A percentile compares a stretch with the other conserved stretches of the same genome.
Conservation (phyloP, 2,113 vertebrate species). For the Ailurus styani region DNA sequence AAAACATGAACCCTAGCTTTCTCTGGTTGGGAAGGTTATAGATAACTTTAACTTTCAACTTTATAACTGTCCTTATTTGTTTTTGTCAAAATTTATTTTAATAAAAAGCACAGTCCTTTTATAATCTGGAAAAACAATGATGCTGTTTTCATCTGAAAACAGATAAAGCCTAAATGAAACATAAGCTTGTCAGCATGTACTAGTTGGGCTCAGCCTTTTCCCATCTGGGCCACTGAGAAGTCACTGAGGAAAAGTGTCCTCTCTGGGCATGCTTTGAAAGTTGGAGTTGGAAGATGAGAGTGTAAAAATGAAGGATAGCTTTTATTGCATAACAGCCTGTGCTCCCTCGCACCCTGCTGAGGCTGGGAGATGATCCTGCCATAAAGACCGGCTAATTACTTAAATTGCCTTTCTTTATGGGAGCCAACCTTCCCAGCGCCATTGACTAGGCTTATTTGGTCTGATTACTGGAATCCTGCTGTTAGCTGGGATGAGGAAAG, state of each 20-base stretch:
- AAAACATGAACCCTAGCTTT: neutral
- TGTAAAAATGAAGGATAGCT: conserved; percentile 30
- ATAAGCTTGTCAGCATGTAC: neutral
- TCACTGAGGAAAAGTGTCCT: neutral
- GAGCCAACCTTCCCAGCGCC: conserved; percentile 30
- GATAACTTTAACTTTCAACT: conserved; percentile 19
- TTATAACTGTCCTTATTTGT: neutral
- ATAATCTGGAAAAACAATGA: neutral
- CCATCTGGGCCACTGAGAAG: neutral
- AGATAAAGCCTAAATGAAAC: neutral
- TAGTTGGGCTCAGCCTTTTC: neutral
- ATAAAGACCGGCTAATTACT: conserved; percentile 73
- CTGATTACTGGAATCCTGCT: conserved; percentile 66
- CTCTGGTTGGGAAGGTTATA: neutral
- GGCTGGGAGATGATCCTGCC: conserved; percentile 24
- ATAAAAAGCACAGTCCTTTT: conserved; percentile 38
- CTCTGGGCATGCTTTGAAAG: neutral
- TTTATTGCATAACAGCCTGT: neutral
- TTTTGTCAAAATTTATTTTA: conserved; percentile 36
- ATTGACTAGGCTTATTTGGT: conserved; percentile 52
- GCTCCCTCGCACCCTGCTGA: conserved; percentile 13
- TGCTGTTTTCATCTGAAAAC: neutral
- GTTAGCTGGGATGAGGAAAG: conserved; percentile 64
- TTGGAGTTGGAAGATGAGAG: conserved; percentile 5
- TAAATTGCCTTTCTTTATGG: conserved; percentile 61